Base-by-base conservation (phyloP, 2,888 invertebrate species). In the Merodon equestris region DNA sequence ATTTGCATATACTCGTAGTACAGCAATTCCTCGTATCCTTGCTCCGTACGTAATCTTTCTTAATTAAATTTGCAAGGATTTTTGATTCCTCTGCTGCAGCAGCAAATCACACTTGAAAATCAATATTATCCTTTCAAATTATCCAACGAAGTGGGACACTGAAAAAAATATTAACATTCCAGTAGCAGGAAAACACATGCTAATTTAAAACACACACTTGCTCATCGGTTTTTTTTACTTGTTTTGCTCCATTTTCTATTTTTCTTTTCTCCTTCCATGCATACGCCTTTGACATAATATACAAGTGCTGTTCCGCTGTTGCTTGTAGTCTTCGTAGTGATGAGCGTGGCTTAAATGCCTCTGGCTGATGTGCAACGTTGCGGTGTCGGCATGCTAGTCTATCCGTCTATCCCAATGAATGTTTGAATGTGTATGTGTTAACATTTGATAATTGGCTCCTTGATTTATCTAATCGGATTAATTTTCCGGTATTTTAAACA, bases 401-500 rank as follows among this genome's bases (percentile, higher is more conserved):
- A n/a, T 1, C 9, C 3, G 40, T 40, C 10, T 40, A 36, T 34
- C 36, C 15, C 42, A 53, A 4, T 50, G 36, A 19, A 36, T 54
- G 67, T 36, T 13, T 42, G 67, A 48, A 64, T 67, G 67, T 74
- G 42, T 68, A 50, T 74, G 50, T 67, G 54, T 67, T 60, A 60
- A 60, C 74, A 74, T 74, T 61, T 68, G 74, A 68, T 75, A 75
- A 75, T 74, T 74, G 74, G 67, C 74, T 75, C 57, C 68, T 68
- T 75, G 68, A 75, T 68, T 74, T 74, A 75, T 75, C 68, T 75
- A 75, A 75, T 63, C 68, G 74, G 68, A 75, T 75, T 75, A 68
- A 75, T 75, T 75, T 75, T 75, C 74, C 74, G 74, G 74, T 63
- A 68, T 75, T 68, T 75, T 75, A 68, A 75, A 68, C 68, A 63